Conservation (phyloP, 2,888 invertebrate genomes). For the Marronus borbonicus region DNA sequence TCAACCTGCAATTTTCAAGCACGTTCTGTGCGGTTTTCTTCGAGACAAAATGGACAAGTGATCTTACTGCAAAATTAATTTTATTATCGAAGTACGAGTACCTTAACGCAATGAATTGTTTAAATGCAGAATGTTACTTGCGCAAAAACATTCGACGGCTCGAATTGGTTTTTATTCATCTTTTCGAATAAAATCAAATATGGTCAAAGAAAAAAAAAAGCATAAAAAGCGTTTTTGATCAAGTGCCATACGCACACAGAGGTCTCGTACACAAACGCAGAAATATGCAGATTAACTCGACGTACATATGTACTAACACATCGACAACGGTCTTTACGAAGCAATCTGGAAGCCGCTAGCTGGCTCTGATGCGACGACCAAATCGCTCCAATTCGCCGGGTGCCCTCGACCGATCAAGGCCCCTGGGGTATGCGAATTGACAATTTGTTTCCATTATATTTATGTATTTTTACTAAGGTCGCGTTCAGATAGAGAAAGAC, state of each 20-base stretch:
- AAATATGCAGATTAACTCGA: background rate
- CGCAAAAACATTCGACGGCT: background rate
- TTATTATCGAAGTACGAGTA: too few species aligned
- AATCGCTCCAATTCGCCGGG: slow-evolving; percentile 35
- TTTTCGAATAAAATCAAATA: slow-evolving; percentile 36
- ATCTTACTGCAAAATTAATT: too few species aligned
- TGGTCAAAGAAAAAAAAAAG: slow-evolving; percentile 14
- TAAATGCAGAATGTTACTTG: background rate
- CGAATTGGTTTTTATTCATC: slow-evolving; percentile 27
- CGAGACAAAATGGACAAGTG: too few species aligned
- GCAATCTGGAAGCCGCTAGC: background rate
- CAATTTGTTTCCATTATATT: slow-evolving; percentile 70
- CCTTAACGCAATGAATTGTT: background rate
- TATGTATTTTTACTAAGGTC: slow-evolving; percentile 68
- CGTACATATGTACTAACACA: background rate
- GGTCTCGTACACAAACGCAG: background rate
- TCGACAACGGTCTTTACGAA: slow-evolving; percentile 26
- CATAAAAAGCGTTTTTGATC: slow-evolving; percentile 44
- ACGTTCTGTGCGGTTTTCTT: too few species aligned
- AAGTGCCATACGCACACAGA: slow-evolving; percentile 28
- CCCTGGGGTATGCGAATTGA: slow-evolving; percentile 67
- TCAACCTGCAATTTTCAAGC: too few species aligned
- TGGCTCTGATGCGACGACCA: background rate
- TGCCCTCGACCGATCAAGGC: slow-evolving; percentile 64
- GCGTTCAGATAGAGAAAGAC: slow-evolving; percentile 49